Conservation (phyloP, 2,113 vertebrate genomes). For the Psittacula cyanocephala region DNA sequence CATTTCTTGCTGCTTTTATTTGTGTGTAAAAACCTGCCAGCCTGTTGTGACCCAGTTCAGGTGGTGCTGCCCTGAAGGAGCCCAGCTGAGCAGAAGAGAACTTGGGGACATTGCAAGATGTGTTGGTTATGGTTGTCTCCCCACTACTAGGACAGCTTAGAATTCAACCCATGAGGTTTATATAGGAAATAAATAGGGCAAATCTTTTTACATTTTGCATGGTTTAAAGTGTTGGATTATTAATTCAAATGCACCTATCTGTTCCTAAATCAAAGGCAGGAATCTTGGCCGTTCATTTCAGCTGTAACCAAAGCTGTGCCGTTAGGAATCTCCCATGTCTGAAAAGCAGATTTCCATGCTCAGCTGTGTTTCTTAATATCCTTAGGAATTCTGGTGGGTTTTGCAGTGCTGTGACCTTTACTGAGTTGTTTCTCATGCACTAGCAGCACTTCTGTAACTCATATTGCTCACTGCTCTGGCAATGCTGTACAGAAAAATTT, state of each 20-base stretch:
- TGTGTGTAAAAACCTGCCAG: neutral
- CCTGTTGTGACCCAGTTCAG: neutral
- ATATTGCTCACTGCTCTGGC: neutral
- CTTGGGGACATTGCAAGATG: rapidly evolving
- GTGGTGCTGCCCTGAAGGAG: neutral
- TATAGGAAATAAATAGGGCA: neutral
- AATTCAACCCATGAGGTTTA: neutral
- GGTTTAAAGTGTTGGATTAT: neutral
- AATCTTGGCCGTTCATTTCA: neutral
- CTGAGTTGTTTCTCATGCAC: neutral
- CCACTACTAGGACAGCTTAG: neutral
- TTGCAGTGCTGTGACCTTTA: neutral
- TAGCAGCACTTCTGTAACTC: neutral
- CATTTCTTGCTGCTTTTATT: neutral
- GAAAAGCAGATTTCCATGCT: neutral
- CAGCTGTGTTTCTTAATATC: neutral
- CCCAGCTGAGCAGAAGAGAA: neutral
- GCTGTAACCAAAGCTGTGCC: neutral
- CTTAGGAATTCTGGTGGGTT: neutral
- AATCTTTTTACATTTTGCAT: neutral
- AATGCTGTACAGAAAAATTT: neutral
- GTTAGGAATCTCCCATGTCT: neutral
- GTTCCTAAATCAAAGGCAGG: neutral
- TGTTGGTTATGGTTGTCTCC: neutral
- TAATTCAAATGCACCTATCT: neutral